Evolutionary conservation across 2,888 invertebrate species (phyloP).

Genomic region (Hartigia nigra): DNA sequence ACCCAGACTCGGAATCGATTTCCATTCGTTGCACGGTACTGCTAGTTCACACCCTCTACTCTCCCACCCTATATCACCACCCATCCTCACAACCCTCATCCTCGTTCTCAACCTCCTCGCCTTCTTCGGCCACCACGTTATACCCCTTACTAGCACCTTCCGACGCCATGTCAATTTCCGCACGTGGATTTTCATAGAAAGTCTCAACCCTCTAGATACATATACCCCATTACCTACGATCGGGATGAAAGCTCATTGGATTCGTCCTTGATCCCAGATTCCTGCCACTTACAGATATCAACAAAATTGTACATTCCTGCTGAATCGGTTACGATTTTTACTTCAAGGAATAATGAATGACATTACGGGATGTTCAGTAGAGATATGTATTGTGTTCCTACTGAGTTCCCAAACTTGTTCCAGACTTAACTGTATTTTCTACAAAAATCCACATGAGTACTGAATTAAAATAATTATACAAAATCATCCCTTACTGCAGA

Average conservation of each 20-base stretch:
- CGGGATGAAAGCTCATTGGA: background rate
- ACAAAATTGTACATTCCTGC: background rate
- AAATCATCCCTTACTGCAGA: background rate
- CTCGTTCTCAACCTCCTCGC: constrained; percentile 7
- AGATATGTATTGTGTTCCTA: no score
- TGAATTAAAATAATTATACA: background rate
- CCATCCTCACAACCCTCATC: constrained; percentile 7
- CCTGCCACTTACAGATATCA: background rate
- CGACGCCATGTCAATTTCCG: constrained; percentile 22
- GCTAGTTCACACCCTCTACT: constrained; percentile 17
- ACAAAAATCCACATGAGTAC: background rate
- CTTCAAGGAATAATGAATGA: background rate
- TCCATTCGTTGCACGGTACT: constrained; percentile 53
- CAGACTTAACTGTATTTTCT: background rate
- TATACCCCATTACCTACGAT: background rate
- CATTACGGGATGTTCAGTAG: background rate
- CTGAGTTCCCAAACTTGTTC: background rate
- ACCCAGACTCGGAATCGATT: constrained; percentile 67
- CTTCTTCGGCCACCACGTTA: background rate
- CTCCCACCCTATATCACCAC: constrained; percentile 20
- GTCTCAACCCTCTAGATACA: constrained; percentile 33
- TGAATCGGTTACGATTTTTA: background rate
- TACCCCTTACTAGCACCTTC: background rate
- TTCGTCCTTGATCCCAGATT: background rate
- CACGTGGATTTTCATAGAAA: constrained; percentile 45